Evolutionary conservation across 2,797 vertebrate genomes (phyloP).

Genomic region (Sardinella longiceps): DNA sequence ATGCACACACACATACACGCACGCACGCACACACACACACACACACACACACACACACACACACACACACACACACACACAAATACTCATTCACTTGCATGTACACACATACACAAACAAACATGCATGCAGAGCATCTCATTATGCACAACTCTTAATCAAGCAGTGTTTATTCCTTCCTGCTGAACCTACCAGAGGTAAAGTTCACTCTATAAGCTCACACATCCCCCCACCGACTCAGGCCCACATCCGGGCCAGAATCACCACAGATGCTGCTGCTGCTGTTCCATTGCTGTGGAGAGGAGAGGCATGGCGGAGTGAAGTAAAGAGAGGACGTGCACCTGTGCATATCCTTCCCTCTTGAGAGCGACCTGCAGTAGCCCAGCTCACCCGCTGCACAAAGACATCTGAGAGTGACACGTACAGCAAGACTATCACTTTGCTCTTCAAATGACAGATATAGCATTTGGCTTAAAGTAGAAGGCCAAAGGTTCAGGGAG

Average conservation of each 20-base stretch:
- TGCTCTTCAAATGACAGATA: slow-evolving; percentile 76
- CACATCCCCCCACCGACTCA: neutral
- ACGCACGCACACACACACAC: neutral
- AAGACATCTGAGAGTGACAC: slow-evolving; percentile 69
- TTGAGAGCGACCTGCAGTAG: neutral
- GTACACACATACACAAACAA: neutral
- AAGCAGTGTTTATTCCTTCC: neutral
- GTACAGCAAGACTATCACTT: slow-evolving; percentile 72
- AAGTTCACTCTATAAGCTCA: neutral
- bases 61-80: neutral
- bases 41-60: neutral
- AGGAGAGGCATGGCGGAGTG: neutral
- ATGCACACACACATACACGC: neutral
- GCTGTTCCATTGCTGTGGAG: too few species aligned
- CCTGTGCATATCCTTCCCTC: neutral
- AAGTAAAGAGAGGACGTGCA: neutral
- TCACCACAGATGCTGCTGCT: neutral
- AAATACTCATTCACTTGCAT: too few species aligned
- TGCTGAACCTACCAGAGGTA: neutral
- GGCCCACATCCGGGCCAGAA: neutral
- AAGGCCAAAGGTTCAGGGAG: slow-evolving; percentile 70
- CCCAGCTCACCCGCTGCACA: slow-evolving; percentile 48
- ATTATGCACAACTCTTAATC: neutral
- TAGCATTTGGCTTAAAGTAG: slow-evolving; percentile 72
- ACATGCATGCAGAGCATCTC: too few species aligned